Base-by-base conservation (phyloP, 2,888 invertebrate genomes). In the Heliconius ethilla region DNA sequence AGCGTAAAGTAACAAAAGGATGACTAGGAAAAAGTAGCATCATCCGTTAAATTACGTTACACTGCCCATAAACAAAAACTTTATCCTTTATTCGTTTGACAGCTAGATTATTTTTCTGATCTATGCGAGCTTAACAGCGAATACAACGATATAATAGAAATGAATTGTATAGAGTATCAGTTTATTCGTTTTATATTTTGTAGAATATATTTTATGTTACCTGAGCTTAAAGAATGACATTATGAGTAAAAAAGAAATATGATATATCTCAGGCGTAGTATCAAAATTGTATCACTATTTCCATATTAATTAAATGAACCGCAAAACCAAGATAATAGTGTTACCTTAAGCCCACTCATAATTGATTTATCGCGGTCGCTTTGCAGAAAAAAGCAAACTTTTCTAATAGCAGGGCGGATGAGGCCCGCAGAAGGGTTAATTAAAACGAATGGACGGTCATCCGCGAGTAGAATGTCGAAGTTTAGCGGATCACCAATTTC, bases 401-500 rank as follows among this genome's bases (percentile, higher is more conserved):
- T 88, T 87, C 86, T 88, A 90, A 90, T 87, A 89, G 88, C 86
- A 81, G 83, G 82, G 86, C 87, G 87, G 89, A 90, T 87, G 89
- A 90, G 89, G 87, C 86, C 89, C 87, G 84, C 88, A 84, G 88
- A 91, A 90, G 92, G 91, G 92, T 93, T 93, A 93, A 94, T 93
- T 92, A 91, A 92, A 92, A 93, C 89, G 92, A 93, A 93, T 93
- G 91, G 90, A 90, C 89, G 92, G 92, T 91, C 92, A 92, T 91
- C 91, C 90, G 84, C 90, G 88, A 88, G 86, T 88, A 86, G 88
- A 90, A 91, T 89, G 91, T 92, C 92, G 91, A 94, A 94, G 89
- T 94, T 94, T 92, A 92, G 92, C 91, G 92, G 93, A 94, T 94
- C 93, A 92, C 92, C 92, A 91, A 92, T 92, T 92, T 91, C 90